A percentile compares a stretch with the other conserved stretches of the same genome.
Evolutionary conservation across 2,113 vertebrate species (phyloP).

Genomic region (Lophura nycthemera): DNA sequence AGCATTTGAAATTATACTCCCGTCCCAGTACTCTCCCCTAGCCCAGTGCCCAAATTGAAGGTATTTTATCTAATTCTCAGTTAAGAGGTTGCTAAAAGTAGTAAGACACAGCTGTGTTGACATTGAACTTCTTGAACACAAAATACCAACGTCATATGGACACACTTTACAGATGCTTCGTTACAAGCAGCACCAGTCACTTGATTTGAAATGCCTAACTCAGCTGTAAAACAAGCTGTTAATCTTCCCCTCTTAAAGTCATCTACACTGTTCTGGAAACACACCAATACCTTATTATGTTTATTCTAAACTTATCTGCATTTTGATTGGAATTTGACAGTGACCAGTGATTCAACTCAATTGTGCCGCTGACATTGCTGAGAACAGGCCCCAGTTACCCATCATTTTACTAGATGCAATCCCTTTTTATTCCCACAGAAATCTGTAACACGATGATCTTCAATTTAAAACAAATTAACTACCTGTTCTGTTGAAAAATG

Average conservation of each 20-base stretch:
- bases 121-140: slow-evolving; percentile 55
- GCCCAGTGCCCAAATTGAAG: slow-evolving; percentile 45
- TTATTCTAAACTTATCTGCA: slow-evolving; percentile 45
- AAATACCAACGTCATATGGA: slow-evolving; percentile 41
- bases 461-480: slow-evolving; percentile 73
- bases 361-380: neutral
- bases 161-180: slow-evolving; percentile 54
- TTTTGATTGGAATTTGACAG: slow-evolving; percentile 62
- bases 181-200: slow-evolving; percentile 64
- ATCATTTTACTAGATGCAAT: slow-evolving; percentile 40
- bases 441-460: slow-evolving; percentile 60
- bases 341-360: slow-evolving; percentile 4
- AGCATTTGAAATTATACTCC: slow-evolving; percentile 61
- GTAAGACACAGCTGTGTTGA: slow-evolving; percentile 75
- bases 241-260: slow-evolving; percentile 48
- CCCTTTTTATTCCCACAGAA: slow-evolving; percentile 53
- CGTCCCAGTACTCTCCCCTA: neutral
- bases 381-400: neutral
- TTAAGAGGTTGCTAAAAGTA: slow-evolving; percentile 63
- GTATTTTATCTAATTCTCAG: slow-evolving; percentile 74
- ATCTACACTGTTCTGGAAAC: slow-evolving; percentile 60
- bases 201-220: slow-evolving; percentile 70
- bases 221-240: slow-evolving; percentile 63
- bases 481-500: slow-evolving; percentile 54
- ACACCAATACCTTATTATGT: slow-evolving; percentile 51